Conservation (phyloP, 2,797 vertebrate species). For the Acanthiza pusilla region DNA sequence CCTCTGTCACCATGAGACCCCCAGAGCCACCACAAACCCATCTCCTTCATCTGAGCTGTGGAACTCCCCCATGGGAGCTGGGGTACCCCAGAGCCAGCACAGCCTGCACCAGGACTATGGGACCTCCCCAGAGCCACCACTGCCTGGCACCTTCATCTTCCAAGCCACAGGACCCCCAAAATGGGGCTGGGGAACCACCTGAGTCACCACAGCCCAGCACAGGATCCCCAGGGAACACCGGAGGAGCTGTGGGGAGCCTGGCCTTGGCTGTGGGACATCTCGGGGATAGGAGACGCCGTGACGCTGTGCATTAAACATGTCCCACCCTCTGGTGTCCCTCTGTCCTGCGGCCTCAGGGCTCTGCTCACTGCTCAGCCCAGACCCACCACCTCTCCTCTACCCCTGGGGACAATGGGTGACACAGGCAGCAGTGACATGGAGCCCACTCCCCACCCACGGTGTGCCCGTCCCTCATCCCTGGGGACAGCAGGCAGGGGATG, state of each 20-base stretch:
- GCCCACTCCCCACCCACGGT: no score
- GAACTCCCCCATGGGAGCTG: background rate
- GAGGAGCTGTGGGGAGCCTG: background rate
- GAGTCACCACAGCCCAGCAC: background rate
- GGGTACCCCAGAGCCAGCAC: background rate
- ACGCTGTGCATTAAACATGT: background rate
- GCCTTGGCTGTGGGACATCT: background rate
- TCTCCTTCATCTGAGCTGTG: background rate
- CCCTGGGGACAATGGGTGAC: background rate
- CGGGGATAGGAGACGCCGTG: background rate
- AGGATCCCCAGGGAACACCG: background rate
- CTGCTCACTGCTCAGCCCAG: background rate
- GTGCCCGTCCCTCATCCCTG: background rate
- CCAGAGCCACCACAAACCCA: background rate
- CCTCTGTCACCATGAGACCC: background rate
- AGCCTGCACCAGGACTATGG: background rate
- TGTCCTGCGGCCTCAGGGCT: background rate
- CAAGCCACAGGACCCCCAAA: background rate
- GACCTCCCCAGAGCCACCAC: background rate
- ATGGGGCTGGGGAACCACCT: background rate
- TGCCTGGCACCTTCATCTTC: background rate
- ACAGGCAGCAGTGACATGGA: rapidly evolving
- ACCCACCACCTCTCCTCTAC: rapidly evolving
- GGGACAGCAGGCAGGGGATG: background rate
- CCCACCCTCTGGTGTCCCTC: background rate